Conservation (phyloP, 2,888 invertebrate species). For the Cantharis lateralis region DNA sequence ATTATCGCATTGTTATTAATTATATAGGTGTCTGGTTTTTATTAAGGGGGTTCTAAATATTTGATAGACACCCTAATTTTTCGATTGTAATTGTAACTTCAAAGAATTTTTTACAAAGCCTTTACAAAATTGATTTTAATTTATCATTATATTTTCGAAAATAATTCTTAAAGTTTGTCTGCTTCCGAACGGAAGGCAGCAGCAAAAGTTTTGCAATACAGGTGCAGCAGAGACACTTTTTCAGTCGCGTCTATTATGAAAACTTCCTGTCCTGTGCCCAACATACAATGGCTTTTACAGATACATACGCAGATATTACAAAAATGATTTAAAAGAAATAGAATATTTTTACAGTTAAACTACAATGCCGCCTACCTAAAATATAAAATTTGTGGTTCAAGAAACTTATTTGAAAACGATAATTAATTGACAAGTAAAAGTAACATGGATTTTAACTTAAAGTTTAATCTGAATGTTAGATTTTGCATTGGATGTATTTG, state of each 20-base stretch:
- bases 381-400: neutral
- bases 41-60: neutral
- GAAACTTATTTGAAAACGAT: neutral
- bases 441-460: constrained; percentile 38
- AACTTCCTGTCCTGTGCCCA: neutral
- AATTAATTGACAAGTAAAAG: constrained; percentile 34
- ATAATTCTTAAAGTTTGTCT: too few species aligned
- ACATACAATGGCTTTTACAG: too few species aligned
- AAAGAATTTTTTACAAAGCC: neutral
- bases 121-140: neutral
- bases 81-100: neutral
- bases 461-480: neutral
- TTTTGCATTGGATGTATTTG: neutral
- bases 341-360: neutral
- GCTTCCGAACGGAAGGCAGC: too few species aligned
- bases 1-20: constrained; percentile 6
- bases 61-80: neutral
- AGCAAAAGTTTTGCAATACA: neutral
- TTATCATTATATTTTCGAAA: neutral
- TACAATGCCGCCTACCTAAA: neutral
- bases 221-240: neutral
- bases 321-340: neutral
- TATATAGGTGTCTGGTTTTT: constrained; percentile 1
- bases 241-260: neutral
- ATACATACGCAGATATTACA: too few species aligned